phyloP scores from a whole-genome alignment of 2,797 vertebrate species.

The Silurus aristotelis region DNA sequence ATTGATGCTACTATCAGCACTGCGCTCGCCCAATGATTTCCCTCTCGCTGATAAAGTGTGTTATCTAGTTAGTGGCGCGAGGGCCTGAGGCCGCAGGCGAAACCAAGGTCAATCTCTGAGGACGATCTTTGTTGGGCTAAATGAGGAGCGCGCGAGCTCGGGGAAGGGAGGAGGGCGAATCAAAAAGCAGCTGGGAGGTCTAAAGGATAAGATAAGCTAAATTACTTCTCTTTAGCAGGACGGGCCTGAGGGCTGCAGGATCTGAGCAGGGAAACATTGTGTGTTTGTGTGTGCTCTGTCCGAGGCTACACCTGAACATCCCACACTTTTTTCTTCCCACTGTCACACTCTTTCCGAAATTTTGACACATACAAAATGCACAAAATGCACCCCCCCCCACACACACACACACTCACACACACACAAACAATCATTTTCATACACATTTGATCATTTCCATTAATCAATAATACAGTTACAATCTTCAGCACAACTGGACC shows the following conservation, averaged over 20 bases:
- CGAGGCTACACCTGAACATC: constrained; percentile 43
- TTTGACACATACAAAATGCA: not conserved
- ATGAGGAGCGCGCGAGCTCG: constrained; percentile 72
- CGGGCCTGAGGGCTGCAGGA: constrained; percentile 68
- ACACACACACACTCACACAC: not conserved
- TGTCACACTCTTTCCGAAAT: not conserved
- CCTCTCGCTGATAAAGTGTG: constrained; percentile 99
- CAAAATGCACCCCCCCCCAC: no score
- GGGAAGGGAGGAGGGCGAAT: constrained; percentile 60
- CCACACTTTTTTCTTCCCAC: constrained; percentile 15
- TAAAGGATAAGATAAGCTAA: constrained; percentile 81
- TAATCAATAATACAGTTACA: not conserved
- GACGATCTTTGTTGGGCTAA: constrained; percentile 94
- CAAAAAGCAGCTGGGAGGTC: constrained; percentile 81
- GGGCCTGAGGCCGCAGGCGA: constrained; percentile 90
- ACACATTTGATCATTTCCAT: not conserved
- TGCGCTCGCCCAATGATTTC: constrained; percentile 98
- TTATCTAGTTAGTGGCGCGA: constrained; percentile 99
- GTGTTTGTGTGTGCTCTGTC: constrained; percentile 24
- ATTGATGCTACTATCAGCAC: constrained; percentile 99
- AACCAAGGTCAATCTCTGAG: constrained; percentile 94
- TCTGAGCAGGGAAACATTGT: constrained; percentile 64
- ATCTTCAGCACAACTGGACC: not conserved
- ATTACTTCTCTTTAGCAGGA: constrained; percentile 80
- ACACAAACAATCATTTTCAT: not conserved